Evolutionary conservation across 2,888 invertebrate genomes (phyloP).

Genomic region (Bibio marci): DNA sequence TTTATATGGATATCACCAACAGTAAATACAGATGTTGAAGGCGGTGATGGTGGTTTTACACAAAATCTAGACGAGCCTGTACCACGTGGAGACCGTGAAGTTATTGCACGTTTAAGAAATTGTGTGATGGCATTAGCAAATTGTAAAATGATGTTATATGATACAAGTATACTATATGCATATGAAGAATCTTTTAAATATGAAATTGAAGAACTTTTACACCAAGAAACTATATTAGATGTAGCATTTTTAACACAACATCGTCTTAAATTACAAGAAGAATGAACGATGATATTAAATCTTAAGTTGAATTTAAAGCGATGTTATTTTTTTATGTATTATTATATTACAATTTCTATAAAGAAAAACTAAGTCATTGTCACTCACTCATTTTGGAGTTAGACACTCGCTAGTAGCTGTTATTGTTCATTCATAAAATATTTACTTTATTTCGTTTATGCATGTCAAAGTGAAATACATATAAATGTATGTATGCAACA

Average conservation of each 20-base stretch:
- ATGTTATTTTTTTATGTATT: no score
- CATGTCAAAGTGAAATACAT: no score
- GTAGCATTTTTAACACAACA: slow-evolving; percentile 65
- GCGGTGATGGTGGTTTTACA: slow-evolving; percentile 54
- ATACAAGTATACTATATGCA: slow-evolving; percentile 80
- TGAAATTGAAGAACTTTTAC: slow-evolving; percentile 56
- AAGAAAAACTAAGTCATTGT: no score
- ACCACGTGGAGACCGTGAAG: slow-evolving; percentile 54
- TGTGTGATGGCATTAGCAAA: slow-evolving; percentile 75
- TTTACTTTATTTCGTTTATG: no score
- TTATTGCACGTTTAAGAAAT: slow-evolving; percentile 77
- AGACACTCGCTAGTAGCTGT: no score
- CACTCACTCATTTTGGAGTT: no score
- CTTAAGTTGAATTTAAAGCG: no score
- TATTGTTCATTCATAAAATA: no score
- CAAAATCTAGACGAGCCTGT: slow-evolving; percentile 59
- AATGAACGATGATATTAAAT: no score
- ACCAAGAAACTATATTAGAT: slow-evolving; percentile 73
- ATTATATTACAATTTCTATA: no score
- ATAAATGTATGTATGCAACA: no score
- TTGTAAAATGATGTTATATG: slow-evolving; percentile 78
- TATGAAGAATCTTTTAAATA: slow-evolving; percentile 81
- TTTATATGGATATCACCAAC: slow-evolving; percentile 83
- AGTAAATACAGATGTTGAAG: slow-evolving; percentile 38
- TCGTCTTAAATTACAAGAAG: slow-evolving; percentile 37